Evolutionary conservation across 2,113 vertebrate species (phyloP).

Genomic region (Leucopternis melanops): DNA sequence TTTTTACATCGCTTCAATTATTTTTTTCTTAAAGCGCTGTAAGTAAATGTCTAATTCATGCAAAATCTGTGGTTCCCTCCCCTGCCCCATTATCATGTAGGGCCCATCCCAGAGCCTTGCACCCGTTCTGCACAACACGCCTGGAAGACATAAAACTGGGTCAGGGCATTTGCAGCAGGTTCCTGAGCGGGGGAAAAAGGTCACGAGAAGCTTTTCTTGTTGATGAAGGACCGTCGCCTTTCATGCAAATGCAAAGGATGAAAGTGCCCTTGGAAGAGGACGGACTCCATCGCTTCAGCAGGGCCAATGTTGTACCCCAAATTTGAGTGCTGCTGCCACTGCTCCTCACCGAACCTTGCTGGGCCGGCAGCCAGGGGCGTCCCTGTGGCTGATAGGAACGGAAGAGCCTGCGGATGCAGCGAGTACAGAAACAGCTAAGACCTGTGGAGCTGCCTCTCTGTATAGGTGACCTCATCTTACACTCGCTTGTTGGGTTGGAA

Average conservation of each 20-base stretch:
- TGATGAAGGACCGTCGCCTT: rapidly evolving
- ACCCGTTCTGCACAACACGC: not conserved
- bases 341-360: rapidly evolving
- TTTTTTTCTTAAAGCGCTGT: not conserved
- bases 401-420: rapidly evolving
- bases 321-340: not conserved
- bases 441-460: not conserved
- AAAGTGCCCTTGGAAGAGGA: not conserved
- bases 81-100: rapidly evolving
- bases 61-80: too few relatives aligned
- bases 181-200: not conserved
- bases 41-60: not conserved
- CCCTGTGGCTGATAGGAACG: rapidly evolving
- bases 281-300: not conserved
- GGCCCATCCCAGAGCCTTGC: not conserved
- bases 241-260: too few relatives aligned
- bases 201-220: not conserved
- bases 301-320: rapidly evolving
- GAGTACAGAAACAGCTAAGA: not conserved
- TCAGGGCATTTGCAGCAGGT: not conserved
- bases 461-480: too few relatives aligned
- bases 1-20: not conserved
- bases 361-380: rapidly evolving
- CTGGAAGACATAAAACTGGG: too few relatives aligned
- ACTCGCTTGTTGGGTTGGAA: rapidly evolving